Percentiles rank a stretch among this genome's conserved stretches.
Evolutionary conservation across 2,797 vertebrate genomes (phyloP).

Genomic region (Ficedula albicollis): DNA sequence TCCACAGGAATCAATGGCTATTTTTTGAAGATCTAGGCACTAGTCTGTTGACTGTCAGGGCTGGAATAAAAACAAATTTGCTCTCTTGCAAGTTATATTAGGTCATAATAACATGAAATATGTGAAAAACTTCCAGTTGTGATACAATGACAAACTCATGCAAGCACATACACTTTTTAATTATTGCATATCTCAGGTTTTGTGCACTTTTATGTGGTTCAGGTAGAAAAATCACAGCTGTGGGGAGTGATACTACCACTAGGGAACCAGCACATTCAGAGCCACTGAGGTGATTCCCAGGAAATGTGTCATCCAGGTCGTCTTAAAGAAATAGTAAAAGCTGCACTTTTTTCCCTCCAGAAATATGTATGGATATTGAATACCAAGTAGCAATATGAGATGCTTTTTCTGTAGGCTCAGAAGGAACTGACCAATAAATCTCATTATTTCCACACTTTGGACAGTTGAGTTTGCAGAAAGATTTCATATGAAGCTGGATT

Average conservation of each 20-base stretch:
- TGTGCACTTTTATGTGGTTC: background rate
- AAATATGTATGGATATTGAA: background rate
- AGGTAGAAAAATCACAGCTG: background rate
- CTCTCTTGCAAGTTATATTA: background rate
- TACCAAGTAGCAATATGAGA: background rate
- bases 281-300: background rate
- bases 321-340: background rate
- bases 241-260: accelerated
- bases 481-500: background rate
- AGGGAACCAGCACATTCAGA: background rate
- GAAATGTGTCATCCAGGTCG: background rate
- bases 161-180: background rate
- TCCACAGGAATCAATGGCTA: background rate
- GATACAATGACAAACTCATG: background rate
- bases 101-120: background rate
- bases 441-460: background rate
- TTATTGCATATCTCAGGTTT: background rate
- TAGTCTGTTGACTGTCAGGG: background rate
- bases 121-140: background rate
- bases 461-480: background rate
- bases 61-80: background rate
- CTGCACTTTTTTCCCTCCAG: background rate
- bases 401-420: background rate
- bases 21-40: background rate
- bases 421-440: background rate